phyloP scores from a whole-genome alignment of 64 coral and sea anemone species.

The Pachyseris speciosa region DNA sequence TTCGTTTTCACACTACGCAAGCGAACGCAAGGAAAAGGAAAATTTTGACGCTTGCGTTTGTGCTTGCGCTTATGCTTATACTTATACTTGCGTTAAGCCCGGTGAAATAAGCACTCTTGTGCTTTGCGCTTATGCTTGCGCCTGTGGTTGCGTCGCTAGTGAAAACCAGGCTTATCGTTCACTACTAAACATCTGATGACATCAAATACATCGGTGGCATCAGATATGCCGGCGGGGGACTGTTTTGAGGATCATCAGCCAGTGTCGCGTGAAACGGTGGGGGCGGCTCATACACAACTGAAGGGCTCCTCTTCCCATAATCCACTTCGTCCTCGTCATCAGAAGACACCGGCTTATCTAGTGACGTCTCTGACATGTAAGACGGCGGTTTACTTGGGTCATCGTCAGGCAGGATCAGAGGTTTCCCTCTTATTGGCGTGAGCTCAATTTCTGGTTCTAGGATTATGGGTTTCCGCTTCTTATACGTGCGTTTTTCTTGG shows the following conservation, averaged over 20 bases:
- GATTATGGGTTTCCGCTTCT: conserved; percentile 88
- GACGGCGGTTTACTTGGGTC: conserved; percentile 69
- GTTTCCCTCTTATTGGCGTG: conserved; percentile 65
- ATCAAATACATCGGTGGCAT: conserved; percentile 74
- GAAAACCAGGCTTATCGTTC: too few species aligned
- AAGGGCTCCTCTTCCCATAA: conserved; percentile 66
- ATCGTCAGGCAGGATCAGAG: conserved; percentile 83
- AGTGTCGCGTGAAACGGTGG: conserved; percentile 63
- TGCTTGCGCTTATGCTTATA: too few species aligned
- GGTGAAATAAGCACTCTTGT: too few species aligned
- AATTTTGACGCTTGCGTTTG: too few species aligned
- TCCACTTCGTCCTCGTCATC: conserved; percentile 82
- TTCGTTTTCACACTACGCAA: too few species aligned
- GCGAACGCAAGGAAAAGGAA: too few species aligned
- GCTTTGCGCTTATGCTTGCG: too few species aligned
- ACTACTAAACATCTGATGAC: not conserved
- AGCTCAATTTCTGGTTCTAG: conserved; percentile 84
- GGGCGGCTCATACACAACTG: conserved; percentile 72
- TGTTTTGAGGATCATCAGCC: conserved; percentile 25
- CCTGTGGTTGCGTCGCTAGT: too few species aligned
- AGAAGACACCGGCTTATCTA: conserved; percentile 72
- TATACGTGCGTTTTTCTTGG: conserved; percentile 77
- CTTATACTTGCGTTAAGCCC: too few species aligned
- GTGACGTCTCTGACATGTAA: conserved; percentile 78
- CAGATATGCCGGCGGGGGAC: conserved; percentile 68